Base-by-base conservation (phyloP, 2,113 vertebrate genomes). In the Rhipidura dahli region DNA sequence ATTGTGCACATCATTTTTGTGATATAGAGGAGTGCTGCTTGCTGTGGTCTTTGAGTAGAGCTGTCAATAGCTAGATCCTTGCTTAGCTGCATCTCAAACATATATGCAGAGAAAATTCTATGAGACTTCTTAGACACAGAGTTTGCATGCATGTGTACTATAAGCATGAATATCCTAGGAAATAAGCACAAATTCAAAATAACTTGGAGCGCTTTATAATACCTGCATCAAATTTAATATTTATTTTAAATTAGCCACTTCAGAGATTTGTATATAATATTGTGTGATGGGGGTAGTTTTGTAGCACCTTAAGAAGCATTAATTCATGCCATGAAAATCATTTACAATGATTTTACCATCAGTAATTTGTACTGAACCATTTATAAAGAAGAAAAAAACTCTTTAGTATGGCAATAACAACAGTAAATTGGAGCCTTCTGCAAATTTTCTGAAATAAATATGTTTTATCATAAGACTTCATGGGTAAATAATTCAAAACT, bases 401-500 rank as follows among this genome's bases (percentile, higher is more conserved):
- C 39, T 82, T 65, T 44, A 85, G 33, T 31, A 59, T 57, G 39
- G 27, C 47, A 90, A 53, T 54, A 94, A 91, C 44, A 93, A 87
- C 26, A 79, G 64, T 63, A 93, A 96, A 96, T 92, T 87, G 75
- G 68, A 92, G 51, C 3, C 35, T 70, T 90, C 72, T 35, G 11
- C 33, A 91, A 88, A 89, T 90, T 89, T 96, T 57, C 70, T 85
- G 40, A 96, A 95, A 95, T 92, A 96, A 94, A 90, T 71, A 69
- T 61, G 42, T 35, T 90, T 97, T 75, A 53, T 30, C 54, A n/a
- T 77, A 92, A 82, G 68, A 81, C 35, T 76, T 93, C 75, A 54
- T 57, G 35, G 66, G 69, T 88, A 95, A 94, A 94, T 96, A 94
- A 95, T 84, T 90, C 87, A 89, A 96, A 97, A 83, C 37, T 61